Base-by-base conservation (phyloP, 1,140 invertebrate species). In the Penaeus japonicus region DNA sequence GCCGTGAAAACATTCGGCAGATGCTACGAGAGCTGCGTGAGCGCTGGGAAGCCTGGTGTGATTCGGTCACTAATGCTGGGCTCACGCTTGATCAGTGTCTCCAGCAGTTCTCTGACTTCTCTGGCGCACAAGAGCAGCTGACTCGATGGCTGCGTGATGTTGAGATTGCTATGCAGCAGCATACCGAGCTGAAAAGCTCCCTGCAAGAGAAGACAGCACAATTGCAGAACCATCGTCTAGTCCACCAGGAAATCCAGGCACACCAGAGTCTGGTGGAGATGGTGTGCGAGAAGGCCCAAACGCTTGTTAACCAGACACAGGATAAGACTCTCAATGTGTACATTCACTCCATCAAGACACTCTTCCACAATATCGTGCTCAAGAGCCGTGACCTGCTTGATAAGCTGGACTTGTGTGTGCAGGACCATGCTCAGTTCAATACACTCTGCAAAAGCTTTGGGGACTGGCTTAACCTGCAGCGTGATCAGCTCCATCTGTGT, bases 151-250 rank as follows among this genome's bases (percentile, higher is more conserved):
- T 99, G 1, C 95, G 96, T 91, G 97, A 98, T 91, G 96, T 98
- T 15, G 97, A 98, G 92, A 94, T 95, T 90, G 96, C 97, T 2
- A 97, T 99, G 95, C 96, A 97, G 91, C 95, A 96, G 89, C 97
- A 98, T 91, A 97, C 96, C 0, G 97, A 98, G 92, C 93, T 97
- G 1, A 98, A 98, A 92, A 95, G 96, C 0, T 97, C 97, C 0
- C 92, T 99, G 30, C 97, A 98, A 93, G 98, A 99, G 92, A 99
- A 99, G 93, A 95, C 96, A 89, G 97, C 97, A 0, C 97, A 98
- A 92, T 92, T 98, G 22, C 97, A 98, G 92, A 98, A 98, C 91
- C 97, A 98, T 92, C 97, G 97, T 92, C 96, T 99, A 55, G 96
- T 98, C 92, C 97, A 99, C 91, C 97, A 99, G 93, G 98, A 99